phyloP scores from a whole-genome alignment of 2,797 vertebrate genomes.

The Naso thynnoides region DNA sequence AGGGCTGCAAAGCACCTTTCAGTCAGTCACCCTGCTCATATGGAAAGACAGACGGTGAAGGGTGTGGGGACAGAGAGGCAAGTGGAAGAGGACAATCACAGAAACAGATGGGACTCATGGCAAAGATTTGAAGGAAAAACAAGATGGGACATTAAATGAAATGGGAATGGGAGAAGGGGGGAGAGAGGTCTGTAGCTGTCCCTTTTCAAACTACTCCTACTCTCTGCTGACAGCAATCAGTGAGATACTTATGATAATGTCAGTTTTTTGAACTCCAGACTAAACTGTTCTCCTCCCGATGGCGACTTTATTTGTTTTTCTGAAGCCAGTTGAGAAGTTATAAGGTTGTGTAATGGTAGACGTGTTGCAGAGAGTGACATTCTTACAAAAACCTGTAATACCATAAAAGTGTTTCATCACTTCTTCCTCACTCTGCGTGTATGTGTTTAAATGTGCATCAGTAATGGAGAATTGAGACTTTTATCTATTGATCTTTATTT shows the following conservation, averaged over 20 bases:
- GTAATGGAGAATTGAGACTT: too few species aligned
- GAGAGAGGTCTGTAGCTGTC: background rate
- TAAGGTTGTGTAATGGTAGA: background rate
- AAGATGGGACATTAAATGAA: background rate
- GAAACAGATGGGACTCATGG: constrained; percentile 40
- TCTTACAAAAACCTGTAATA: constrained; percentile 13
- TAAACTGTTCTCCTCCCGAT: constrained; percentile 9
- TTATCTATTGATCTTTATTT: too few species aligned
- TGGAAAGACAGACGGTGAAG: constrained; percentile 31
- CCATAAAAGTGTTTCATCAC: constrained; percentile 27
- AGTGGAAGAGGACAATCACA: constrained; percentile 21
- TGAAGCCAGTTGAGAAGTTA: background rate
- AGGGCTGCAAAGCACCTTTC: constrained; percentile 41
- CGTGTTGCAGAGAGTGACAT: background rate
- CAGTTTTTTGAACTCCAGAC: constrained; percentile 34
- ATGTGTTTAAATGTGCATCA: background rate
- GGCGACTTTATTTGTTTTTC: constrained; percentile 9
- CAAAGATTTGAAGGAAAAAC: constrained; percentile 26
- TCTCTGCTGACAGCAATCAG: constrained; percentile 8
- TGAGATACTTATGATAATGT: constrained; percentile 20
- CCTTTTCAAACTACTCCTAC: background rate
- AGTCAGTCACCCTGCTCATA: constrained; percentile 31
- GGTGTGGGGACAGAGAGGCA: constrained; percentile 6
- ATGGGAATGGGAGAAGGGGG: constrained; percentile 1
- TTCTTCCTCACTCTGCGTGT: background rate